Conservation (phyloP, 2,888 invertebrate genomes). For the Hemaris fuciformis region DNA sequence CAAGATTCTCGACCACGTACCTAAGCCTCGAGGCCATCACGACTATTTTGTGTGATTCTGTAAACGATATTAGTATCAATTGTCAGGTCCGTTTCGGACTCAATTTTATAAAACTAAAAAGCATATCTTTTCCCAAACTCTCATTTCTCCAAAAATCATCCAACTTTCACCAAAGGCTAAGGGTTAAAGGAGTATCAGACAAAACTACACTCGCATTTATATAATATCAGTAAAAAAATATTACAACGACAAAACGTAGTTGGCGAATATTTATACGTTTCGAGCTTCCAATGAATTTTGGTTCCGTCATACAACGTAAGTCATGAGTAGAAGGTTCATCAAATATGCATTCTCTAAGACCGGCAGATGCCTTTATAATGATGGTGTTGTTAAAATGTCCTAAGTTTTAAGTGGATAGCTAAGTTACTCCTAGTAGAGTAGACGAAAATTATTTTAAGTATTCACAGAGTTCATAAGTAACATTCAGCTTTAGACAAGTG, state of each 20-base stretch:
- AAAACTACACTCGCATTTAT: too few relatives aligned
- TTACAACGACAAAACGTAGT: neutral
- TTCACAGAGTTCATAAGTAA: neutral
- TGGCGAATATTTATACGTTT: neutral
- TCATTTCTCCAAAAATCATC: too few relatives aligned
- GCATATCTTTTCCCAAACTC: too few relatives aligned
- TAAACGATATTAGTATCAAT: too few relatives aligned
- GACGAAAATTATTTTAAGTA: neutral
- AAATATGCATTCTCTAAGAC: neutral
- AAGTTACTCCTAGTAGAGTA: neutral
- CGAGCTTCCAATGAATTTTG: neutral
- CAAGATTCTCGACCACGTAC: too few relatives aligned
- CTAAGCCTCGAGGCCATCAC: too few relatives aligned
- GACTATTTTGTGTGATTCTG: too few relatives aligned
- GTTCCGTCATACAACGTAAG: neutral
- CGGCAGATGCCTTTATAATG: neutral
- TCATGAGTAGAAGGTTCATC: neutral
- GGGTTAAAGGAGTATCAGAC: too few relatives aligned
- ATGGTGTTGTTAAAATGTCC: neutral
- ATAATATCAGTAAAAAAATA: too few relatives aligned
- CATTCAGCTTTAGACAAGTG: neutral
- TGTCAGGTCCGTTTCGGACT: too few relatives aligned
- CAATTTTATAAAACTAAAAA: too few relatives aligned
- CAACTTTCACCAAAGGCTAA: too few relatives aligned
- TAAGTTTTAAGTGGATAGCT: slow-evolving; percentile 8